Evolutionary conservation across 1,140 invertebrate species (phyloP), one percentile per base, ranked within the genome.

Genomic region (Cydia strobilella): DNA sequence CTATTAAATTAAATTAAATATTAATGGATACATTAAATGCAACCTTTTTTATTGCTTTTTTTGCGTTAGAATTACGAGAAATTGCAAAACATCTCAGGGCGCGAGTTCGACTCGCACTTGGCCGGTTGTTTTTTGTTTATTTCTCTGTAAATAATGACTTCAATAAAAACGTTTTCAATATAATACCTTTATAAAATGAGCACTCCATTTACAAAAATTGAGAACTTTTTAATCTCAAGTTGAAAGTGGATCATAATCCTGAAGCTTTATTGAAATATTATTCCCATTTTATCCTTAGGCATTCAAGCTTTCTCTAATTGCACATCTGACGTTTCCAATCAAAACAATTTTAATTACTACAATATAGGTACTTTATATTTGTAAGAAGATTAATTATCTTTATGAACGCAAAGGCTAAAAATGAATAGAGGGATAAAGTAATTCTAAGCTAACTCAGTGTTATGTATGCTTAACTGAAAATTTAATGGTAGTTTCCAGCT

Each of bases 401-500:
- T 59, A 18, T 59, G 54, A 23, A 59, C 1, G 9, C n/a, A 4
- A 45, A 45, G 13, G 42, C 13, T 13, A 45, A 13, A 45, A 35
- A 31, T 31, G 5, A 31, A 31, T 31, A 31, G 0, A 31, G 31
- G 31, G 0, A 4, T 31, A 39, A 54, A 23, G 9, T 23, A 23
- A 20, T 59, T 59, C 54, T 23, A 59, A 59, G n/a, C 54, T 10
- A 20, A n/a, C 54, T 10, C 13, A 51, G 15, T 73, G 78, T 78
- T 84, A 80, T 80, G 80, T 75, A 82, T 85, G 85, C 84, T 90
- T 80, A 87, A 87, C 88, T 87, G 81, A 80, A 90, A 90, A 90
- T 86, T 89, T 86, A 90, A 89, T 87, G 86, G 87, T 89, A 87
- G 84, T 90, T 83, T 12, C 77, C 81, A 81, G 81, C 82, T 83